These are phyloP conservation scores for Neotragus moschatus DNA, from an alignment of 2,113 vertebrate species.

Conservation along the genomic window DNA sequence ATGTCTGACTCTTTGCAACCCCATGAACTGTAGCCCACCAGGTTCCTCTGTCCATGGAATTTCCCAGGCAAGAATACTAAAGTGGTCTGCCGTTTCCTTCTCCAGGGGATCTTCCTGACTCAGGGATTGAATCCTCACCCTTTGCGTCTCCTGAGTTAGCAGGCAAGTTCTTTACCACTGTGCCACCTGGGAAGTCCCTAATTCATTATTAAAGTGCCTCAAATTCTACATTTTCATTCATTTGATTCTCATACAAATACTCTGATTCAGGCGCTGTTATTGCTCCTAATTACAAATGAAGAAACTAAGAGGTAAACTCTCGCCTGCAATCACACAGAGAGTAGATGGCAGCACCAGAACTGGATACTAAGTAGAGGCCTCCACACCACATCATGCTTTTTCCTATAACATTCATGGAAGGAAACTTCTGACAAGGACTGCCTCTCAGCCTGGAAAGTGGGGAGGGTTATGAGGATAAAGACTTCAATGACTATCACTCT, in stretches of 20 bases:
- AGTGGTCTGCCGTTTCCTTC: not conserved
- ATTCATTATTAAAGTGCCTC: not conserved
- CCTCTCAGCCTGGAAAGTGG: not conserved
- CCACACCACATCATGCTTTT: not conserved
- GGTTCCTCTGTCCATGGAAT: not conserved
- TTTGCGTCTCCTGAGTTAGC: not conserved
- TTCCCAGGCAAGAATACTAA: not conserved
- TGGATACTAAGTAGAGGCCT: not conserved
- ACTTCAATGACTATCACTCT: not conserved
- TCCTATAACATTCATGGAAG: not conserved
- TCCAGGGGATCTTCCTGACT: not conserved
- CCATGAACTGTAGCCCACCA: not conserved
- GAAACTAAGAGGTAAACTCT: not conserved
- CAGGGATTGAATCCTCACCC: not conserved
- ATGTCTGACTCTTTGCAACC: not conserved
- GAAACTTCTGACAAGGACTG: constrained; percentile 66
- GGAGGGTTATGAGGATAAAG: not conserved
- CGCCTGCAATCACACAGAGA: not conserved
- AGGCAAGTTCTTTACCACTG: not conserved
- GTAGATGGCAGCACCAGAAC: not conserved
- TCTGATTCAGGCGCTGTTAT: not conserved
- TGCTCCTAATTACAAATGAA: not conserved
- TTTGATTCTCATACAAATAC: not conserved
- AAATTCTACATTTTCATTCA: not conserved
- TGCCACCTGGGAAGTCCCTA: not conserved